Evolutionary conservation across 2,113 vertebrate species (phyloP).

Genomic region (Uria lomvia): DNA sequence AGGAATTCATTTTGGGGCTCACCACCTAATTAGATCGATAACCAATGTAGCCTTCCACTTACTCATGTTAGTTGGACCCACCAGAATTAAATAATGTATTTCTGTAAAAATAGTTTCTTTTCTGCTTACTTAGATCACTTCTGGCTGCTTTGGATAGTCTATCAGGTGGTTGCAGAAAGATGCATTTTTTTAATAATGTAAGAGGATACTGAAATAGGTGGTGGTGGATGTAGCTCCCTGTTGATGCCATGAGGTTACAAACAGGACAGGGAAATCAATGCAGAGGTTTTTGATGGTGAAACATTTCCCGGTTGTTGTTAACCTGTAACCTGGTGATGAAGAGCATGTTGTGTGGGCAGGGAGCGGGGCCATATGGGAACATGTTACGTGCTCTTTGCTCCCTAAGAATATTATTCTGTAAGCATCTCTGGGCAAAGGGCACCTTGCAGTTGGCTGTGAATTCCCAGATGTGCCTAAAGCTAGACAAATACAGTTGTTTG

Average conservation of each 20-base stretch:
- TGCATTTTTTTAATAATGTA: background rate
- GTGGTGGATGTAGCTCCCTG: background rate
- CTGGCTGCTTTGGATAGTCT: background rate
- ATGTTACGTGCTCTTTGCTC: background rate
- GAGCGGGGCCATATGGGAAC: accelerated
- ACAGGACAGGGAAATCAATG: background rate
- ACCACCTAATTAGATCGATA: background rate
- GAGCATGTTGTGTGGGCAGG: background rate
- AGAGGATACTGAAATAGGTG: background rate
- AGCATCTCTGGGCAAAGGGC: background rate
- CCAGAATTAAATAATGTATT: background rate
- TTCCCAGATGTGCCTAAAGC: background rate
- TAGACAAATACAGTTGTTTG: background rate
- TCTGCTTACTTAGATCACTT: background rate
- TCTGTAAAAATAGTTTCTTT: background rate
- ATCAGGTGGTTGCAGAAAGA: background rate
- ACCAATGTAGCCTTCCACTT: background rate
- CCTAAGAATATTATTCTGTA: background rate
- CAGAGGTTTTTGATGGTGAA: background rate
- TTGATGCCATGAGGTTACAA: background rate
- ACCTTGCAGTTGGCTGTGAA: background rate
- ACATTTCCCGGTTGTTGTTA: background rate
- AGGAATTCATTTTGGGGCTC: background rate
- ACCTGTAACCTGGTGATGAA: background rate
- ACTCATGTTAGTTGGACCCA: background rate